Percentiles rank a stretch among this genome's conserved stretches.
These are phyloP conservation scores for Scalopus aquaticus DNA, from an alignment of 2,113 vertebrate species.

Conservation along the genomic window DNA sequence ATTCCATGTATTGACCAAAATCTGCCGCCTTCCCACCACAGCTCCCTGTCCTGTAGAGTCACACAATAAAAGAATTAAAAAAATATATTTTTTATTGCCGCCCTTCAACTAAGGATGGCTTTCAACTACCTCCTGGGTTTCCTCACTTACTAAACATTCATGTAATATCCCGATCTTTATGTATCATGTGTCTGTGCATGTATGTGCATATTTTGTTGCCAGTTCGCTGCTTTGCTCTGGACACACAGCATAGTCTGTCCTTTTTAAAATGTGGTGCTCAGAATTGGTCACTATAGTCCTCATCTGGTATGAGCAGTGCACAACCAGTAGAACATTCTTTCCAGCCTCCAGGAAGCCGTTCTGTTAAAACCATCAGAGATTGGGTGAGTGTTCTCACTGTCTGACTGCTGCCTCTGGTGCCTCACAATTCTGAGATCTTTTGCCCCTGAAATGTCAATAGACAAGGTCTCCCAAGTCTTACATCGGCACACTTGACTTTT, in stretches of 20 bases:
- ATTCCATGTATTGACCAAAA: neutral
- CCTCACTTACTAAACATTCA: neutral
- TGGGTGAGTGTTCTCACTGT: neutral
- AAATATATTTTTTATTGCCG: no score
- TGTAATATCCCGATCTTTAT: neutral
- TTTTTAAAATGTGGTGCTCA: neutral
- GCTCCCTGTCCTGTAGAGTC: neutral
- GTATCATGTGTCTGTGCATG: neutral
- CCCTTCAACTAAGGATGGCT: neutral
- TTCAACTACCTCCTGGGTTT: neutral
- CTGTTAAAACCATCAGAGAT: neutral
- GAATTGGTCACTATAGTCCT: neutral
- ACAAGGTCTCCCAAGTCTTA: neutral
- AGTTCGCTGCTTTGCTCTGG: neutral
- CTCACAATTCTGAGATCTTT: neutral
- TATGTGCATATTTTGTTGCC: neutral
- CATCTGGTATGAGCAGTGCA: neutral
- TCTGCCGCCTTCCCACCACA: neutral
- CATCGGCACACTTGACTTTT: neutral
- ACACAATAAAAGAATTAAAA: no score
- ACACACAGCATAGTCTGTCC: neutral
- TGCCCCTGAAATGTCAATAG: neutral
- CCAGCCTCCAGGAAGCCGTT: neutral
- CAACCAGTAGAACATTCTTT: neutral
- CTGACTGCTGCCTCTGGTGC: neutral